These are phyloP conservation scores for Strix aluco DNA, from an alignment of 2,113 vertebrate species.

Conservation along the genomic window DNA sequence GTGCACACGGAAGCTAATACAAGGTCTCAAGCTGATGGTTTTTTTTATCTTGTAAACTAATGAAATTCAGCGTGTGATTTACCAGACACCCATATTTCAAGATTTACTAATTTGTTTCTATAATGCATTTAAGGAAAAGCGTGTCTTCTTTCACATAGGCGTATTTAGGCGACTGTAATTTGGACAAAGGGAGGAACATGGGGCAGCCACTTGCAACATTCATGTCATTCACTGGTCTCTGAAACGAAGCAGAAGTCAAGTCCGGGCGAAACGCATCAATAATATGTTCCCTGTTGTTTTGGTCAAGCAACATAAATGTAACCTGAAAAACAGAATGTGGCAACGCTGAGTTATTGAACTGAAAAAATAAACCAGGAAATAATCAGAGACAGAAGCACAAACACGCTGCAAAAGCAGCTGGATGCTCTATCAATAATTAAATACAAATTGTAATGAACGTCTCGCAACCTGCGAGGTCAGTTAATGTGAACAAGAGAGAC, in stretches of 20 bases:
- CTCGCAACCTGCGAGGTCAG: background rate
- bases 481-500: background rate
- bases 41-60: background rate
- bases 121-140: slow-evolving; percentile 80
- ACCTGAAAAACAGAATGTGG: slow-evolving; percentile 55
- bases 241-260: slow-evolving; percentile 75
- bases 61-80: background rate
- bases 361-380: background rate
- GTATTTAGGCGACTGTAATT: slow-evolving; percentile 70
- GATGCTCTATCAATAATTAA: background rate
- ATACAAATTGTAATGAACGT: rapidly evolving
- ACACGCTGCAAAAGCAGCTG: background rate
- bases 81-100: rapidly evolving
- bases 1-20: background rate
- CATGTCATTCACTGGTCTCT: slow-evolving; percentile 77
- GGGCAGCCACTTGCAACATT: slow-evolving; percentile 83
- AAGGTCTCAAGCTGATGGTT: background rate
- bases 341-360: background rate
- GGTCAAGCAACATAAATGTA: slow-evolving; percentile 83
- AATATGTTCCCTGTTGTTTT: slow-evolving; percentile 78
- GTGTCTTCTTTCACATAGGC: slow-evolving; percentile 81
- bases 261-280: slow-evolving; percentile 79
- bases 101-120: slow-evolving; percentile 66
- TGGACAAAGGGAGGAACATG: slow-evolving; percentile 76
- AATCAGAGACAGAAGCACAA: background rate